Conservation (phyloP, 2,113 vertebrate genomes). For the Canis aureus region DNA sequence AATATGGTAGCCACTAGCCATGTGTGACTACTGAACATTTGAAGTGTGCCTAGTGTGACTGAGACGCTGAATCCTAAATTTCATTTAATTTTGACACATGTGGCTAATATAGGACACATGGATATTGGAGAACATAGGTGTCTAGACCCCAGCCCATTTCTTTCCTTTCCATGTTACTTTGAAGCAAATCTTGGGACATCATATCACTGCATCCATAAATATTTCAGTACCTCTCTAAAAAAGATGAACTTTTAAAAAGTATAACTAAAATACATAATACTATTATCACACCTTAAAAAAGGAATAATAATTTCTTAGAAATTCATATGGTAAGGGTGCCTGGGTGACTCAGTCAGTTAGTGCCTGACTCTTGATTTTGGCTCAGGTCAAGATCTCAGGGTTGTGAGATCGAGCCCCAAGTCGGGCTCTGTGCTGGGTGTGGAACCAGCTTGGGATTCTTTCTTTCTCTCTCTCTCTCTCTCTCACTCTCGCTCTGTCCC, state of each 20-base stretch:
- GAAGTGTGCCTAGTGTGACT: background rate
- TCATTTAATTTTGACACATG: background rate
- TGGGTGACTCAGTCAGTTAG: background rate
- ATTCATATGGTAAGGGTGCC: background rate
- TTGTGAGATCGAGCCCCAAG: background rate
- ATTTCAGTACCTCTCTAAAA: constrained; percentile 19
- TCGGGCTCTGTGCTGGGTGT: background rate
- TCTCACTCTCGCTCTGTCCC: background rate
- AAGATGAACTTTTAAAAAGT: background rate
- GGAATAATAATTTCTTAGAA: constrained; percentile 62
- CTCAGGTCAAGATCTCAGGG: background rate
- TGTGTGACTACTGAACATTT: background rate
- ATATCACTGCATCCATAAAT: background rate
- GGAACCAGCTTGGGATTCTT: background rate
- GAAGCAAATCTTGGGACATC: constrained; percentile 41
- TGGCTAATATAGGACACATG: background rate
- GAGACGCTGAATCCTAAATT: background rate
- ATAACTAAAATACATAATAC: constrained; percentile 38
- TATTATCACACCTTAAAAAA: constrained; percentile 58
- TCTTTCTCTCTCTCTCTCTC: background rate
- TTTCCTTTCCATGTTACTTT: constrained; percentile 11
- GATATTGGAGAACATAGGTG: background rate
- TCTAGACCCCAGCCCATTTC: background rate
- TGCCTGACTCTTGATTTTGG: background rate
- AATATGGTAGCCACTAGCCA: background rate